Base-by-base conservation (phyloP, 2,113 vertebrate species). In the Lathamus discolor region DNA sequence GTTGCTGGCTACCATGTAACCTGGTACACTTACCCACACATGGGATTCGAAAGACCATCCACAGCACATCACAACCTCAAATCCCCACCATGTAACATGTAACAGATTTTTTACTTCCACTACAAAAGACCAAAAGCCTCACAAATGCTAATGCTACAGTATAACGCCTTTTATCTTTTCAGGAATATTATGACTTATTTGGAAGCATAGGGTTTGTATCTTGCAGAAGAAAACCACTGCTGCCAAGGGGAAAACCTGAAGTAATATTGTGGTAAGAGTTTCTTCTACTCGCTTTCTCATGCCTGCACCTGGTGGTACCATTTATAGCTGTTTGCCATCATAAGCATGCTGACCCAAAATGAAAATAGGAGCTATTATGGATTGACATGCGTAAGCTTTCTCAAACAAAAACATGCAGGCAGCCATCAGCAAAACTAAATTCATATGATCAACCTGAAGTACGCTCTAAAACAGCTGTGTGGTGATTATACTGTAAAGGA, bases 391-490 rank as follows among this genome's bases (percentile, higher is more conserved):
- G 0, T 83, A 94, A 93, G 75, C 79, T 91, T 93, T 82, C 85
- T 80, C 70, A 90, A 83, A 92, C 52, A 66, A 92, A 95, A 96
- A 37, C 19, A 64, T 29, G 61, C 59, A 83, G 59, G 54, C 84
- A 92, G 25, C 37, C 72, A 92, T 92, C 67, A 95, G 78, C 72
- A 94, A 64, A 96, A 90, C 72, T 74, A 90, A 86, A 92, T 77
- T 83, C 72, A 80, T 83, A 90, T 43, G 63, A 95, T 87, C 84
- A 92, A 89, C 87, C 91, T 94, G 84, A 93, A 94, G 87, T 77
- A 73, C 19, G 68, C 79, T 94, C 82, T 83, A 83, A 96, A 95
- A 83, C 95, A 96, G 88, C 85, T 96, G 87, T 80, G 87, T 64
- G 83, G 17, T 96, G 68, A 90, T 96, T 93, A 67, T 39, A 70